Conservation (phyloP, 2,888 invertebrate genomes). For the Eudemis profundana region DNA sequence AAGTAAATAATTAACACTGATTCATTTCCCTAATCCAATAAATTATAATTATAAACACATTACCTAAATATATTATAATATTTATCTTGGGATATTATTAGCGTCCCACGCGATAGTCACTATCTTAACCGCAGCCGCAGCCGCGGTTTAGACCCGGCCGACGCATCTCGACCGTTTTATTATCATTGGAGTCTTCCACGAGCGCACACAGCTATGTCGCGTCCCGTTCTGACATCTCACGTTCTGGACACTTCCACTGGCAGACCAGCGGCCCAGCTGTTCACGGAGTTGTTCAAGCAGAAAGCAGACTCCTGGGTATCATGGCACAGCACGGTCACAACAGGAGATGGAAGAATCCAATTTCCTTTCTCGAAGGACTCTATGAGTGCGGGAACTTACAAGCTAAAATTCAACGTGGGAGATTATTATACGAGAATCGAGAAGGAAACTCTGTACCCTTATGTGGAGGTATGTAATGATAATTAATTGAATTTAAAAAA, state of each 20-base stretch:
- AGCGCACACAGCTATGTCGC: conserved; percentile 61
- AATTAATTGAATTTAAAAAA: background rate
- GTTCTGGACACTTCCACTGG: conserved; percentile 90
- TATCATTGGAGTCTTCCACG: conserved; percentile 37
- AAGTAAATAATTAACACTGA: no score
- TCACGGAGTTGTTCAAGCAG: conserved; percentile 88
- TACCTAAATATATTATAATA: no score
- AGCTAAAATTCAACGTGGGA: conserved; percentile 89
- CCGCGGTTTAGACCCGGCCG: conserved; percentile 20
- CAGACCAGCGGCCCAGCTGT: conserved; percentile 87
- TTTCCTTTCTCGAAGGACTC: conserved; percentile 86
- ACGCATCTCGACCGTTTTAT: conserved; percentile 9
- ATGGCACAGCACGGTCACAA: conserved; percentile 87
- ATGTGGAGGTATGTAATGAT: conserved; percentile 86
- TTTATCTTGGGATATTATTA: conserved; percentile 26
- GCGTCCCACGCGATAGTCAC: conserved; percentile 39
- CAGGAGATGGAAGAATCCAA: conserved; percentile 87
- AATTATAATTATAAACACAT: no score
- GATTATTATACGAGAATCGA: conserved; percentile 87
- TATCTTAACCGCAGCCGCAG: conserved; percentile 19
- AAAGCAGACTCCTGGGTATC: conserved; percentile 88
- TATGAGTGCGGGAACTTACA: conserved; percentile 89
- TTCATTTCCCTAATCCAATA: no score
- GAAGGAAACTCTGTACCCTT: conserved; percentile 89
- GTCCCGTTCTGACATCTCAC: conserved; percentile 89